Percentiles rank a stretch among this genome's conserved stretches.
These are phyloP conservation scores for Dryoscopus gambensis DNA, from an alignment of 2,113 vertebrate genomes.

Conservation along the genomic window DNA sequence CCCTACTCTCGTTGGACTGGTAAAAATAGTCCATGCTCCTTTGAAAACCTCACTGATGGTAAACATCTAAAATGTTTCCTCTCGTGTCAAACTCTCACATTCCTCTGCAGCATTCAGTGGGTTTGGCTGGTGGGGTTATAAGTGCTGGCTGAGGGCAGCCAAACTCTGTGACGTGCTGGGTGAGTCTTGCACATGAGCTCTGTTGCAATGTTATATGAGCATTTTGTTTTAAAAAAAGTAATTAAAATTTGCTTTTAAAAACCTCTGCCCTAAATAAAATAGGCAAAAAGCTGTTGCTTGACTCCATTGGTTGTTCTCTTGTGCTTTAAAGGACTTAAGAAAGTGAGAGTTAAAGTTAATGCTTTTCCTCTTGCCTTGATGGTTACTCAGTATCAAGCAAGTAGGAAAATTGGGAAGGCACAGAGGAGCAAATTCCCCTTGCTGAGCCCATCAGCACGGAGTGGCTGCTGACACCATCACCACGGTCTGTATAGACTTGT, in stretches of 20 bases:
- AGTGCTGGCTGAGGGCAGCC: background rate
- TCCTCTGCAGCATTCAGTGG: background rate
- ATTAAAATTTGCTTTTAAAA: background rate
- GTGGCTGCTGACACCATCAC: background rate
- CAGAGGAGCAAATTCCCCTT: background rate
- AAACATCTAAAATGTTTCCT: background rate
- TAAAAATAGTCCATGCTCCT: background rate
- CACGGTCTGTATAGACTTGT: too few species aligned
- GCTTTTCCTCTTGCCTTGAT: background rate
- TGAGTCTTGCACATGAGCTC: background rate
- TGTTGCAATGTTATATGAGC: background rate
- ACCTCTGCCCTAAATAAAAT: background rate
- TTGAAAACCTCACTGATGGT: background rate
- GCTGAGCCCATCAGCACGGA: fast-evolving
- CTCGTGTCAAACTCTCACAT: fast-evolving
- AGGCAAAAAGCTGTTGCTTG: background rate
- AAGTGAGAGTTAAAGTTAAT: background rate
- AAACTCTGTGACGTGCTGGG: fast-evolving
- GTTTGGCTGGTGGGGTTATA: background rate
- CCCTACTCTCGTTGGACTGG: background rate
- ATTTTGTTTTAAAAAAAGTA: background rate
- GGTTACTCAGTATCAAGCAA: background rate
- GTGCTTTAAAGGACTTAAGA: background rate
- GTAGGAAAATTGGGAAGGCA: background rate
- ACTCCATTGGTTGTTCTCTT: background rate